Conservation (phyloP, 2,888 invertebrate species). For the Microctonus brassicae region DNA sequence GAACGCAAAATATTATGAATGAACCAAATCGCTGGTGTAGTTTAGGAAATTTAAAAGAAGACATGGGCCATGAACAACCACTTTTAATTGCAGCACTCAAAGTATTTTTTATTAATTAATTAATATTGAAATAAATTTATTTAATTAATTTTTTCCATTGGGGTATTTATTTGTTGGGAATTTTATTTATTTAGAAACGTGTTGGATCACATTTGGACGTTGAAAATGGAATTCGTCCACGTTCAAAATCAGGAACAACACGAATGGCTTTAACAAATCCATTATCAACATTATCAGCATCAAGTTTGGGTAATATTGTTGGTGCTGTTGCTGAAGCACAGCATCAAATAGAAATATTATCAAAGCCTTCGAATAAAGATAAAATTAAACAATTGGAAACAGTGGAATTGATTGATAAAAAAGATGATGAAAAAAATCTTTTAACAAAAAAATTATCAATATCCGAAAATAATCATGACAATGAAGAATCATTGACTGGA, state of each 20-base stretch:
- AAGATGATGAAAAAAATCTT: constrained; percentile 7
- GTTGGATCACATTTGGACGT: constrained; percentile 50
- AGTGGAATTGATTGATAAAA: not conserved
- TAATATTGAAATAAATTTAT: not conserved
- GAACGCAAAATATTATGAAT: constrained; percentile 43
- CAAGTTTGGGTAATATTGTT: constrained; percentile 61
- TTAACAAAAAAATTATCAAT: constrained; percentile 30
- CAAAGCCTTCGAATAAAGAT: constrained; percentile 1
- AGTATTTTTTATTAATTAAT: constrained; percentile 42
- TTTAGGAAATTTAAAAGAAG: constrained; percentile 59
- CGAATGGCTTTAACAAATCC: constrained; percentile 48
- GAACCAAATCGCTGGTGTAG: constrained; percentile 59
- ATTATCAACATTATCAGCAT: constrained; percentile 57
- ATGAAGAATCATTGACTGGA: constrained; percentile 26
- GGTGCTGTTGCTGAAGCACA: constrained; percentile 45
- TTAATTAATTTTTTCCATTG: not conserved
- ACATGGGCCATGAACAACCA: constrained; percentile 47
- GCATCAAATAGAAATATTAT: constrained; percentile 25
- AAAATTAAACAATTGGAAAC: constrained; percentile 17
- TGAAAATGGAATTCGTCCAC: constrained; percentile 50
- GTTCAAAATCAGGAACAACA: constrained; percentile 49
- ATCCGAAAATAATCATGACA: constrained; percentile 10
- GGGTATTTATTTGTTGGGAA: too few relatives aligned
- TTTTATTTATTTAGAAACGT: constrained; percentile 15
- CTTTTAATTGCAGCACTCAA: constrained; percentile 51